These are phyloP conservation scores for Grallaria varia DNA, from an alignment of 2,113 vertebrate genomes.

Conservation along the genomic window DNA sequence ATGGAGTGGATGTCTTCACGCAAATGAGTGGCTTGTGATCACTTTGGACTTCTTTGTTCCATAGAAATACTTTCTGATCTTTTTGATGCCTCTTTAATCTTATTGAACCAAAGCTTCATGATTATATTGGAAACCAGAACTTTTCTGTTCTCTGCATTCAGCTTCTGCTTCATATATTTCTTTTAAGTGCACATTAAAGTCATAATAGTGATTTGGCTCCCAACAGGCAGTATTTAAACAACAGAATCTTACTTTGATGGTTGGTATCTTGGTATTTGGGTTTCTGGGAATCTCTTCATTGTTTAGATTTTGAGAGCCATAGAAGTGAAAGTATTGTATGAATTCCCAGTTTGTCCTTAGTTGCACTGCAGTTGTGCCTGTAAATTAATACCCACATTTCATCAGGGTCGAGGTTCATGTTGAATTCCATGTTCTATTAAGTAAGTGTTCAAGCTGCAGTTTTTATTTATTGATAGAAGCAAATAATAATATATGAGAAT, in stretches of 20 bases:
- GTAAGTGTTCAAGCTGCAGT: not conserved
- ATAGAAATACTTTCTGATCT: not conserved
- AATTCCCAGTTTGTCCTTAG: not conserved
- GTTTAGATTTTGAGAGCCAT: not conserved
- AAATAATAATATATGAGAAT: not conserved
- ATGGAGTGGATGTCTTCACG: not conserved
- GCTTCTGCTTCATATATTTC: not conserved
- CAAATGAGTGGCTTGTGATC: not conserved
- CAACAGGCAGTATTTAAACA: not conserved
- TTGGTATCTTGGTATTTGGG: not conserved
- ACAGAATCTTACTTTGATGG: not conserved
- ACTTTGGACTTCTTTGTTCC: not conserved
- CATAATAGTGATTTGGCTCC: not conserved
- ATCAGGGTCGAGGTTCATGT: not conserved
- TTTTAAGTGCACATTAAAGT: not conserved
- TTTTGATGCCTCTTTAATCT: not conserved
- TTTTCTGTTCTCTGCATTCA: not conserved
- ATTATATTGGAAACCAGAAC: not conserved
- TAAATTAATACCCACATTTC: not conserved
- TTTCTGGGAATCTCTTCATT: not conserved
- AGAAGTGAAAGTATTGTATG: not conserved
- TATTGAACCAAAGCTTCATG: not conserved
- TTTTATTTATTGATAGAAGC: not conserved
- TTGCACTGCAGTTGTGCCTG: not conserved
- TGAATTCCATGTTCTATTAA: not conserved